Evolutionary conservation across 1,140 invertebrate species (phyloP).

Genomic region (Mizuhopecten yessoensis): DNA sequence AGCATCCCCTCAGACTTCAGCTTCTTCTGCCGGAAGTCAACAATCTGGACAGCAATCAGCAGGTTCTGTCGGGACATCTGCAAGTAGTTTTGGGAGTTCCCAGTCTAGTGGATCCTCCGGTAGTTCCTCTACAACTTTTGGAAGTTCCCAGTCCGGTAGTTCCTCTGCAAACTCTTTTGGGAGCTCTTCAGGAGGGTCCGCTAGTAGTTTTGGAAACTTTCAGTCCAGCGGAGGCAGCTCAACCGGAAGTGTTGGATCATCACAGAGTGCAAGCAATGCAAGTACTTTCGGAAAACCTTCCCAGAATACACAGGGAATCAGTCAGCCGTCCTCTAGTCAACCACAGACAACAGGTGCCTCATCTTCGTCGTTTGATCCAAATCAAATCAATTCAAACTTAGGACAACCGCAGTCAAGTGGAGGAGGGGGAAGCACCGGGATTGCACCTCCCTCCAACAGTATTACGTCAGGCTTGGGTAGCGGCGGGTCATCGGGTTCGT

Average conservation of each 20-base stretch:
- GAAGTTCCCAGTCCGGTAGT: not conserved
- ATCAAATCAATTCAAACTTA: slow-evolving; percentile 48
- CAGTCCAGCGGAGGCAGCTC: too few species aligned
- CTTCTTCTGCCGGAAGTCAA: not conserved
- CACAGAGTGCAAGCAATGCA: not conserved
- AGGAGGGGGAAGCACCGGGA: slow-evolving; percentile 8
- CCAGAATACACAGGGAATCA: not conserved
- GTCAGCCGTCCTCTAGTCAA: not conserved
- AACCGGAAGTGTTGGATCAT: too few species aligned
- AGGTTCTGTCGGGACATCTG: not conserved
- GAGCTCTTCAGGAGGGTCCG: not conserved
- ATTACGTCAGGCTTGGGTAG: slow-evolving; percentile 30
- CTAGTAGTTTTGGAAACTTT: not conserved
- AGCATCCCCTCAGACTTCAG: not conserved
- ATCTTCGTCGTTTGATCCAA: slow-evolving; percentile 61
- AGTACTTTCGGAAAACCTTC: not conserved
- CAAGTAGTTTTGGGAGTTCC: not conserved
- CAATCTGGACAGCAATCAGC: not conserved
- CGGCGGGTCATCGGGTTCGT: slow-evolving; percentile 20
- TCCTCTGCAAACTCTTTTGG: too few species aligned
- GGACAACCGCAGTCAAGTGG: slow-evolving; percentile 19
- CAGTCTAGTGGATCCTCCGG: not conserved
- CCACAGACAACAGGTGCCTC: not conserved
- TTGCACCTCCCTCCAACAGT: not conserved
- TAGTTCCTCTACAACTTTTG: not conserved